Base-by-base conservation (phyloP, 2,888 invertebrate species). In the Pammene aurita region DNA sequence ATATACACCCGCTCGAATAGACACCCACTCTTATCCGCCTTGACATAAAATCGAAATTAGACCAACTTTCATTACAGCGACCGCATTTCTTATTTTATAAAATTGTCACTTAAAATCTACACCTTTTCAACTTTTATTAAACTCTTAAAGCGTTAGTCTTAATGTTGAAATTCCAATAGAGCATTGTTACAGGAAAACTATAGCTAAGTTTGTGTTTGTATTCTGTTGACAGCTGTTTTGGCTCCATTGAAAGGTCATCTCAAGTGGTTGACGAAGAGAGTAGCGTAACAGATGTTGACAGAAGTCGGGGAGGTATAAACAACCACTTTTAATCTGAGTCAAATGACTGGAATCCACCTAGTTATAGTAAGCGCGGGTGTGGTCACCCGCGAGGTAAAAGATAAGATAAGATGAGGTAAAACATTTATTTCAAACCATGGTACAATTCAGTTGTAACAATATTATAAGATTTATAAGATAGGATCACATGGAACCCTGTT, bases 171-270 rank as follows among this genome's bases (percentile, higher is more conserved):
- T 67, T 71, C 9, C 14, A 57, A 60, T 55, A 54, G 13, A 10
- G 9, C 46, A 7, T 38, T 10, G 11, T 41, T 60, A 16, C 0
- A 16, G 13, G 11, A 10, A 7, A 46, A 38, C 14, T 44, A 11
- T 7, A 7, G 7, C 4, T 60, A 58, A 35, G 18, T 44, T 64
- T 54, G 44, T 55, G 18, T 9, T 16, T 46, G 50, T 42, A 13
- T 50, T 60, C 4, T 41, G 64, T 55, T 78, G 77, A 78, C 76
- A 78, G 78, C 76, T 80, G 78, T 78, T 78, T 75, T 74, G 75
- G 74, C 64, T 60, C n/a, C 64, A 69, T 64, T 64, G 68, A 69
- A 64, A 69, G 68, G 68, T 69, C 68, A 69, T 58, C 46, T 69
- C 54, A 54, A 68, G 68, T 64, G 63, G 54, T 52, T 69, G 58